phyloP scores from a whole-genome alignment of 2,888 invertebrate species.

The Lepidocyrtinus sp. region DNA sequence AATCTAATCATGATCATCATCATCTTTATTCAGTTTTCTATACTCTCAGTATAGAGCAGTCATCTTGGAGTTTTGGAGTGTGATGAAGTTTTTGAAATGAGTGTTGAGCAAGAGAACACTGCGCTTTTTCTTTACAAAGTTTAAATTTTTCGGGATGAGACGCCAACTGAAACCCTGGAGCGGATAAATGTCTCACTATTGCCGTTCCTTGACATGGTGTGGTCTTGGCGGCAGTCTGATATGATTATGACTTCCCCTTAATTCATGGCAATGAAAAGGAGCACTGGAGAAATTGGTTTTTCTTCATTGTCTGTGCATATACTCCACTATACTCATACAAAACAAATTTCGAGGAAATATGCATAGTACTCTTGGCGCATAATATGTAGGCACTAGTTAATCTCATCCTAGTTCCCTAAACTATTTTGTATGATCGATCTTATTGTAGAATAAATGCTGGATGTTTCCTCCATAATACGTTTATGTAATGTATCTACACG shows the following conservation, averaged over 20 bases:
- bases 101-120: neutral
- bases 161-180: slow-evolving; percentile 10
- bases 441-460: too few species aligned
- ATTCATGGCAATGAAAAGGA: neutral
- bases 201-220: slow-evolving; percentile 2
- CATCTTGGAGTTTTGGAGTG: too few species aligned
- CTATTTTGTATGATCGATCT: too few species aligned
- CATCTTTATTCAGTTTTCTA: neutral
- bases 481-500: neutral
- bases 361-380: too few species aligned
- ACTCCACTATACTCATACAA: too few species aligned
- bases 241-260: slow-evolving; percentile 3
- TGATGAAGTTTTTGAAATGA: slow-evolving; percentile 3
- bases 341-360: too few species aligned
- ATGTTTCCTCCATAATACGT: too few species aligned
- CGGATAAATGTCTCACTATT: neutral
- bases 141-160: neutral
- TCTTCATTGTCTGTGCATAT: neutral
- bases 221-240: slow-evolving; percentile 10
- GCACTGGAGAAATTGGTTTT: neutral
- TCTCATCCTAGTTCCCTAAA: too few species aligned
- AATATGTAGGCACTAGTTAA: too few species aligned
- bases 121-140: neutral
- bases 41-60: too few species aligned
- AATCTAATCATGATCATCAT: slow-evolving; percentile 21